phyloP scores from a whole-genome alignment of 2,888 invertebrate genomes.

The Mesorhabditis spiculigera region DNA sequence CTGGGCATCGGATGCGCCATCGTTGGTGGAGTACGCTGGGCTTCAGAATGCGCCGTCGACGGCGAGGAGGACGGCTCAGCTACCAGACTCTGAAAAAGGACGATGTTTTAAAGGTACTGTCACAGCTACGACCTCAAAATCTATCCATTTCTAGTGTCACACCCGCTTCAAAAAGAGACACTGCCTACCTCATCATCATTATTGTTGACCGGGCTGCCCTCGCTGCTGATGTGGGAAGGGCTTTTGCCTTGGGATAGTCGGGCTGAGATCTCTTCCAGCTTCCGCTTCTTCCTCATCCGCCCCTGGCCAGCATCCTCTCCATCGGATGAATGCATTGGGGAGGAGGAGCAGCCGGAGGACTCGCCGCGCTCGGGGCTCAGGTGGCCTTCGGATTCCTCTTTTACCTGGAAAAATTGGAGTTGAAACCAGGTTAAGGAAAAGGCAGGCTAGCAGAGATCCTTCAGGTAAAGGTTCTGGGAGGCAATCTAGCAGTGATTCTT shows the following conservation, averaged over 20 bases:
- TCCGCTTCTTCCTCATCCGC: slow-evolving; percentile 81
- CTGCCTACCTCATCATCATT: slow-evolving; percentile 26
- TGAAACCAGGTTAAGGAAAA: too few relatives aligned
- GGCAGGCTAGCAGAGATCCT: too few relatives aligned
- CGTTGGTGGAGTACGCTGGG: background rate
- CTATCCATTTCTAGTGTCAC: background rate
- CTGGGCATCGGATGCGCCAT: background rate
- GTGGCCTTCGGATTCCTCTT: background rate
- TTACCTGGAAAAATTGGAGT: too few relatives aligned
- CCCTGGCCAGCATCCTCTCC: slow-evolving; percentile 21
- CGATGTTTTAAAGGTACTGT: background rate
- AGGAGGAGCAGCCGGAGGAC: slow-evolving; percentile 2
- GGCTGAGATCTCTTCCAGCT: slow-evolving; percentile 67
- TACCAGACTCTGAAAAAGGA: background rate
- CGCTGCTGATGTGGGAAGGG: slow-evolving; percentile 27
- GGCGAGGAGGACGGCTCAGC: background rate
- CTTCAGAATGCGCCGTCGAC: background rate
- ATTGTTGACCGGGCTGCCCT: slow-evolving; percentile 14
- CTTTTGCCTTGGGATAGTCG: slow-evolving; percentile 36
- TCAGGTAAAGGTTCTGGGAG: too few relatives aligned
- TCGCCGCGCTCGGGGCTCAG: slow-evolving; percentile 9
- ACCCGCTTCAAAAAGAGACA: background rate
- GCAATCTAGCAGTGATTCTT: too few relatives aligned
- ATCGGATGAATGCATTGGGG: background rate
- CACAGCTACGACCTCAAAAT: background rate